Base-by-base conservation (phyloP, 2,888 invertebrate species). In the Doris montereyensis region DNA sequence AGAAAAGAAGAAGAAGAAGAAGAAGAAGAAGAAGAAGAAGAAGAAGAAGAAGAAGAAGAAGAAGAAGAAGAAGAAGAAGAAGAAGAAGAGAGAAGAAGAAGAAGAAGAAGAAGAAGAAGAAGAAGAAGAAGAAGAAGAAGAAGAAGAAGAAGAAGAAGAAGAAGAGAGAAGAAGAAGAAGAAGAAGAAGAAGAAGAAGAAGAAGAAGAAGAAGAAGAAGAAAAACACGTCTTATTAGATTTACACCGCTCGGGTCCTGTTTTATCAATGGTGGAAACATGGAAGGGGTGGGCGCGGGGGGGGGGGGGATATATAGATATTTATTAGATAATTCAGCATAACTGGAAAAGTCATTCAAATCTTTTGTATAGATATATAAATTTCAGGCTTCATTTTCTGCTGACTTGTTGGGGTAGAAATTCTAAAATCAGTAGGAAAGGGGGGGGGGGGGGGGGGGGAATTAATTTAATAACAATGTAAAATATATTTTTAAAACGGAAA, bases 151-250 rank as follows among this genome's bases (percentile, higher is more conserved):
- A n/a, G 4, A 60, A 60, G 67, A 67, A n/a, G n/a, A n/a, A n/a
- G n/a, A n/a, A n/a, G n/a, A n/a, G n/a, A n/a, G 60, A 68, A n/a
- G 77, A 71, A 58, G 67, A 34, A 34, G 77, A 68, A 13, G 78
- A 79, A 34, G 30, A 67, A 35, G 78, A 75, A 28, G 68, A 79
- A 21, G 35, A n/a, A n/a, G 78, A 78, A 3, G 78, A 79, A 1
- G 35, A 60, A 5, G 78, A 79, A 24, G 62, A 68, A 5, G 73
- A 73, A 5, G 78, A 74, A n/a, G 74, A 57, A 21, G 74, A 74
- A 17, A 21, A 68, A 21, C 34, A n/a, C 13, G 4, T 65, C 68
- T 17, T 67, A n/a, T 41, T 76, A 35, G 0, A 26, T n/a, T 26
- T 32, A 24, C 57, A 28, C 32, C n/a, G 67, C 28, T 2, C n/a